Evolutionary conservation across 2,888 invertebrate genomes (phyloP), one percentile per base, ranked within the genome.

Genomic region (Synergus umbraculus): DNA sequence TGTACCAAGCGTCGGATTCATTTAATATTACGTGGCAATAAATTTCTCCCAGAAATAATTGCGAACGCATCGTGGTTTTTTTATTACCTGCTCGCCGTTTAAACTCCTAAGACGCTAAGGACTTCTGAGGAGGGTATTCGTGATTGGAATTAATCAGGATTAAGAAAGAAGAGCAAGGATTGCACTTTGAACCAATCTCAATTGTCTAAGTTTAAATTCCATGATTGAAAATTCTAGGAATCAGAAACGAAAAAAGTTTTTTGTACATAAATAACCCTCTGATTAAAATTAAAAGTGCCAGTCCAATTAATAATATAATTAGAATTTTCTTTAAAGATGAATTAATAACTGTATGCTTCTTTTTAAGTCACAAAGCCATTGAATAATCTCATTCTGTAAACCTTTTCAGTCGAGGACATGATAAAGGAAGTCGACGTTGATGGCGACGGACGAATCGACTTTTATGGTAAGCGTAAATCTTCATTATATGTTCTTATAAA

Each of bases 341-440:
- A 10, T 44, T 12, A 49, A 49, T 49, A 15, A 46, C 10, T 46
- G 15, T 43, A 43, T 66, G 66, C 44, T 66, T 43, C n/a, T 7
- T 66, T 43, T 66, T 66, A 37, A 5, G 4, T 37, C 37, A 7
- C 37, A 7, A 37, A 37, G 37, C 37, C 29, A 46, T 29, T 46
- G 15, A 69, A 0, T 13, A 54, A 37, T 37, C 12, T 73, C 10
- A 49, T 37, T 69, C n/a, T 37, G 37, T 49, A 37, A 22, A 18
- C 37, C 86, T 80, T 94, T 94, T 77, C 93, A 98, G 98, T 98
- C 92, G 98, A 98, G 92, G 98, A 98, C 91, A 98, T 98, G 98
- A 98, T 98, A 89, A 97, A 97, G 90, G 98, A 98, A 93, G 98
- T 98, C 9, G 98, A 98, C 90, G 97, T 98, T 2, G 97, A 98